Percentiles rank a stretch among this genome's conserved stretches.
Conservation (phyloP, 1,140 invertebrate genomes). For the Hylyphantes graminicola region DNA sequence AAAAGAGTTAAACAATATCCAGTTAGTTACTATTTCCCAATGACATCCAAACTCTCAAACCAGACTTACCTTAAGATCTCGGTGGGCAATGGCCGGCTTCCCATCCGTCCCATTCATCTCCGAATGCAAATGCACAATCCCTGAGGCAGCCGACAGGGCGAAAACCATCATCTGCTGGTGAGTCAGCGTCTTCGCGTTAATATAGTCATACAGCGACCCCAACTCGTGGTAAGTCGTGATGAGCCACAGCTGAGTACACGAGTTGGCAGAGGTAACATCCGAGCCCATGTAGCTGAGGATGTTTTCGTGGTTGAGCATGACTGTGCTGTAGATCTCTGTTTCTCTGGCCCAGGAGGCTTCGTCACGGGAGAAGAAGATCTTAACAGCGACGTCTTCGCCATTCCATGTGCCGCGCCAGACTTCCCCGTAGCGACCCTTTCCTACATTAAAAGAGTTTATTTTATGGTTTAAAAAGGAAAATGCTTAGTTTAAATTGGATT, state of each 20-base stretch:
- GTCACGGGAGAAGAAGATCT: constrained; percentile 89
- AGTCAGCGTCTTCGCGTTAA: constrained; percentile 80
- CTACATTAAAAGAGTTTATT: constrained; percentile 6
- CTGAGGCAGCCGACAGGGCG: constrained; percentile 82
- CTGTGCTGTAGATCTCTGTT: constrained; percentile 89
- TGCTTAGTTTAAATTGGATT: too few species aligned
- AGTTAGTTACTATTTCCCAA: too few species aligned
- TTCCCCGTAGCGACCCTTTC: constrained; percentile 84
- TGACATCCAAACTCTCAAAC: not conserved
- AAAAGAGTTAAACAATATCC: too few species aligned
- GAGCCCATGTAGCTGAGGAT: constrained; percentile 90
- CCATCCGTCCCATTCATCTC: constrained; percentile 61
- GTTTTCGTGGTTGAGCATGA: constrained; percentile 85
- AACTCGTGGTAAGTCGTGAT: constrained; percentile 92
- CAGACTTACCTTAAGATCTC: constrained; percentile 69
- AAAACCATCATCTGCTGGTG: constrained; percentile 84
- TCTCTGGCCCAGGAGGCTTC: constrained; percentile 89
- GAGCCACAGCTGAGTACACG: constrained; percentile 87
- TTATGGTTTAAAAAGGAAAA: too few species aligned
- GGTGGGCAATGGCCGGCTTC: constrained; percentile 73
- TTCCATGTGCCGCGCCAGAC: constrained; percentile 90
- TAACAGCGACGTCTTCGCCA: constrained; percentile 88
- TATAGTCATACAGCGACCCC: constrained; percentile 91
- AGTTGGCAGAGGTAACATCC: constrained; percentile 78
- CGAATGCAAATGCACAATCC: constrained; percentile 67